Percentiles rank a stretch among this genome's conserved stretches.
phyloP scores from a whole-genome alignment of 2,113 vertebrate species.

The Siphamia tubifer region DNA sequence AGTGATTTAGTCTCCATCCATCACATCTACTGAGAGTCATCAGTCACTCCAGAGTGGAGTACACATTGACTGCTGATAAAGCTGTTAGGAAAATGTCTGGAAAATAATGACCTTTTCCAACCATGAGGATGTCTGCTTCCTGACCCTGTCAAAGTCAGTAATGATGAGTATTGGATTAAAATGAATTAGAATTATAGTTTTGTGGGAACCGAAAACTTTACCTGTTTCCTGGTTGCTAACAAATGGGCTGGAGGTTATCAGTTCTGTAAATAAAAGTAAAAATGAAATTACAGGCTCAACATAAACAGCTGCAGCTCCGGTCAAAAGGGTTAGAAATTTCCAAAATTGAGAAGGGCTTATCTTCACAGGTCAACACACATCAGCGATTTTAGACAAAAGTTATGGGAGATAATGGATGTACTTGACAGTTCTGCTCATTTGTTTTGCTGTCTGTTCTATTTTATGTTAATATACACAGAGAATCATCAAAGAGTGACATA shows the following conservation, averaged over 20 bases:
- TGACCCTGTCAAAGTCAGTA: neutral
- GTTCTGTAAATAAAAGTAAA: neutral
- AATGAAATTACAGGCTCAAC: neutral
- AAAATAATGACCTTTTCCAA: neutral
- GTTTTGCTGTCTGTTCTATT: no score
- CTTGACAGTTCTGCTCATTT: no score
- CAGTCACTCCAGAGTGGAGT: neutral
- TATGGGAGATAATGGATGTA: no score
- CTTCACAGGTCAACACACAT: neutral
- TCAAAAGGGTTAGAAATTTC: neutral
- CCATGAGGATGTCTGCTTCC: neutral
- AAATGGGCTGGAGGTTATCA: neutral
- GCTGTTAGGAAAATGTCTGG: neutral
- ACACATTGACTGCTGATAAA: neutral
- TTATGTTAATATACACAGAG: no score
- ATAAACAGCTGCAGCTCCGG: neutral
- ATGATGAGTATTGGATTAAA: neutral
- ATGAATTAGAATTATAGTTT: neutral
- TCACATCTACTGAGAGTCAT: neutral
- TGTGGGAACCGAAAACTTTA: neutral
- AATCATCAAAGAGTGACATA: no score
- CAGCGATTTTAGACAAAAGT: neutral
- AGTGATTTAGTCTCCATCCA: neutral
- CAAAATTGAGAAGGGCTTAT: neutral
- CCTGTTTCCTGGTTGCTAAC: neutral